Percentiles rank a stretch among this genome's conserved stretches.
These are phyloP conservation scores for Anas acuta DNA, from an alignment of 2,797 vertebrate species.

Conservation along the genomic window DNA sequence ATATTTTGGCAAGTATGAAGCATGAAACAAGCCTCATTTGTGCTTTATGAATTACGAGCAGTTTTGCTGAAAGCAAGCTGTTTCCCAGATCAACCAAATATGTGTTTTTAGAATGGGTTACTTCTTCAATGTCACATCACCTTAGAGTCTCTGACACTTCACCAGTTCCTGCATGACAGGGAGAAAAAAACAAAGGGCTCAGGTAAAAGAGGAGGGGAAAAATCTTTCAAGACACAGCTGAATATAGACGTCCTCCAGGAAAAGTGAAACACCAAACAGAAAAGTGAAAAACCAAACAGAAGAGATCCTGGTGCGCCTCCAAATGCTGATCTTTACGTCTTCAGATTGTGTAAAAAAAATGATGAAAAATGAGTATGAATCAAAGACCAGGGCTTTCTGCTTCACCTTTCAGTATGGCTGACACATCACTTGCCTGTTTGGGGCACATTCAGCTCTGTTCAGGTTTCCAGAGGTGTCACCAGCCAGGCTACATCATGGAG, in stretches of 20 bases:
- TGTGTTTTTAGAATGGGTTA: constrained; percentile 50
- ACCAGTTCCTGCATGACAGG: constrained; percentile 69
- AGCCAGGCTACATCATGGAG: too few species aligned
- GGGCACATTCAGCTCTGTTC: not conserved
- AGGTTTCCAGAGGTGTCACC: not conserved
- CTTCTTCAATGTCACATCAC: constrained; percentile 57
- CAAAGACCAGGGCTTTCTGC: not conserved
- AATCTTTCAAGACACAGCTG: constrained; percentile 33
- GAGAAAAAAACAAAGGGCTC: constrained; percentile 71
- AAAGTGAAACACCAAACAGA: not conserved
- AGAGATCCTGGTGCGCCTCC: constrained; percentile 29
- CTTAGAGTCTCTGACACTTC: constrained; percentile 76
- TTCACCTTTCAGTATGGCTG: not conserved
- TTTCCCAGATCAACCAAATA: not conserved
- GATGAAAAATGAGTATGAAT: not conserved
- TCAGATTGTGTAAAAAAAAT: not conserved
- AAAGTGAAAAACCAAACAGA: not conserved
- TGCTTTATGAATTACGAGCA: not conserved
- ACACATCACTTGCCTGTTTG: too few species aligned
- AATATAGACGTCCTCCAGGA: constrained; percentile 47
- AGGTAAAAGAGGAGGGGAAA: constrained; percentile 52
- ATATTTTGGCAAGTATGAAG: not conserved
- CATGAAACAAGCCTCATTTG: not conserved
- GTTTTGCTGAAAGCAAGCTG: not conserved
- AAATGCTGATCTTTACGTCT: not conserved